Evolutionary conservation across 2,113 vertebrate species (phyloP), one percentile per base, ranked within the genome.

Genomic region (Pygoscelis antarcticus): DNA sequence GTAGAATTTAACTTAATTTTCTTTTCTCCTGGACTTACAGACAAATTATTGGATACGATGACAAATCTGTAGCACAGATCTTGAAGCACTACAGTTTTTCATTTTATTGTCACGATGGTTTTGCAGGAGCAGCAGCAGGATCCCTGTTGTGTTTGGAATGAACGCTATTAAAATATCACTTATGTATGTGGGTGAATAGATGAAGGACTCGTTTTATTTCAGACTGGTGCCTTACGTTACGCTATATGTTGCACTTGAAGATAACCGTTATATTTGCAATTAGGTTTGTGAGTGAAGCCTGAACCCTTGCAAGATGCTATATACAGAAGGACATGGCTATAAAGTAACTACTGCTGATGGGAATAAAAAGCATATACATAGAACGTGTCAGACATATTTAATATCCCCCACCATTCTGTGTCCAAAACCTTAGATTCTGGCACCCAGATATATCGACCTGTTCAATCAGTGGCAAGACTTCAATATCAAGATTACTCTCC

Each of bases 401-500:
- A 96, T 96, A 85, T 96, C 92, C 29, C 16, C 89, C 22, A 77
- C 72, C 57, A 7, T 29, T 36, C 76, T 10, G 14, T 18, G 40
- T n/a, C 77, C 44, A 52, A 85, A 79, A 60, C 65, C 51, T 80
- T 51, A 80, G 52, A 64, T 79, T 78, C 30, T 81, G 90, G 93
- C 87, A 55, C 26, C 32, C 86, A 91, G 95, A 98, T 83, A 57
- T 89, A 94, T 89, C 66, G 97, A 89, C 78, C 82, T 20, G 22
- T 52, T 96, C 94, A 65, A 89, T 91, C 78, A 76, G 94, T 74
- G 60, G 94, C 89, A 80, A 86, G 95, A 81, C 92, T 97, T 94
- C 97, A 95, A 79, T 83, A 89, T 87, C 94, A 72, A 92, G 94
- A 96, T 95, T 77, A 87, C 92, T 90, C 90, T 87, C 82, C 90